Evolutionary conservation across 2,113 vertebrate species (phyloP).

Genomic region (Vanacampus margaritifer): DNA sequence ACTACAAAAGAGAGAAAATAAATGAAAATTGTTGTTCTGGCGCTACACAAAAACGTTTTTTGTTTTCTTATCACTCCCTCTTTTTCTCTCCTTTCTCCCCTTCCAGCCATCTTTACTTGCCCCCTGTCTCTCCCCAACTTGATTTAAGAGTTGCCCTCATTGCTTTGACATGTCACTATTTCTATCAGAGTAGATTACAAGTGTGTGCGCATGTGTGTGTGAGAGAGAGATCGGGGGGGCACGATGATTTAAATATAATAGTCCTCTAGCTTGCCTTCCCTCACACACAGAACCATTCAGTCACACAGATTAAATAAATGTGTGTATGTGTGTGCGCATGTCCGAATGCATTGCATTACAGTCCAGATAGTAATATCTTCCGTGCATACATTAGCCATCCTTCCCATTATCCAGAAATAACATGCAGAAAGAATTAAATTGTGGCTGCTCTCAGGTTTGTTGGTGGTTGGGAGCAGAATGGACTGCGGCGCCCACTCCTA

Average conservation of each 20-base stretch:
- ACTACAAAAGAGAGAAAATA: background rate
- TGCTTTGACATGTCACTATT: slow-evolving; percentile 96
- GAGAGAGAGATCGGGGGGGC: slow-evolving; percentile 24
- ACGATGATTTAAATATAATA: slow-evolving; percentile 96
- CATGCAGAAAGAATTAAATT: slow-evolving; percentile 98
- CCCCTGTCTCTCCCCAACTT: slow-evolving; percentile 59
- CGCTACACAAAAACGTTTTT: no score
- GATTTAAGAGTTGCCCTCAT: slow-evolving; percentile 94
- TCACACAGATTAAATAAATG: slow-evolving; percentile 53
- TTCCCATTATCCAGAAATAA: slow-evolving; percentile 96
- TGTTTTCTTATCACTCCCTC: background rate
- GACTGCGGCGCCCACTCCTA: slow-evolving; percentile 65
- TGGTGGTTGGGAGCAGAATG: slow-evolving; percentile 46
- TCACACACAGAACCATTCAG: slow-evolving; percentile 31
- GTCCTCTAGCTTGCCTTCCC: slow-evolving; percentile 53
- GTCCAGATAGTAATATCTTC: slow-evolving; percentile 98
- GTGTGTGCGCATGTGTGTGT: slow-evolving; percentile 69
- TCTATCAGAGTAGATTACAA: slow-evolving; percentile 95
- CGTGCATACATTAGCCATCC: slow-evolving; percentile 99
- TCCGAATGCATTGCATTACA: slow-evolving; percentile 48
- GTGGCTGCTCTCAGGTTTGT: slow-evolving; percentile 31
- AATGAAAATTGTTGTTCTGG: background rate
- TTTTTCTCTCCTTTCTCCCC: background rate
- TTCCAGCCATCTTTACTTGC: slow-evolving; percentile 2
- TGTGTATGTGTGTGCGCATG: slow-evolving; percentile 20